Percentiles rank a stretch among this genome's conserved stretches.
These are phyloP conservation scores for Tinamus major DNA, from an alignment of 2,797 vertebrate genomes.

Conservation along the genomic window DNA sequence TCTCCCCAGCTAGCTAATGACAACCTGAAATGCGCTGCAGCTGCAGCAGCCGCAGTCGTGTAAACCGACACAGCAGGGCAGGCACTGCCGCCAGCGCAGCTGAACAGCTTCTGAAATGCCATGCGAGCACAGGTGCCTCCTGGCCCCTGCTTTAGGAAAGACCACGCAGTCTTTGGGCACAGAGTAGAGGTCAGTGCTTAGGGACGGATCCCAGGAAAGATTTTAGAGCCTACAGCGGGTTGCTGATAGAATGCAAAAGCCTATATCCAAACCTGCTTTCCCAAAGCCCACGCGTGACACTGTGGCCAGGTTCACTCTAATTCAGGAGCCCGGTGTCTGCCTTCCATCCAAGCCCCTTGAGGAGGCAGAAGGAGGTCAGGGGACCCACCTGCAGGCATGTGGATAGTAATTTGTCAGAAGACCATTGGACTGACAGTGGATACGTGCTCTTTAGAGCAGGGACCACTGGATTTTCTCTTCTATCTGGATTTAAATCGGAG, in stretches of 20 bases:
- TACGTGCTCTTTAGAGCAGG: neutral
- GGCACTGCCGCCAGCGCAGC: neutral
- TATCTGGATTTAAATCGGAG: neutral
- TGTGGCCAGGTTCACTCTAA: neutral
- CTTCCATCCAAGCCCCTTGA: neutral
- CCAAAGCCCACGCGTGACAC: neutral
- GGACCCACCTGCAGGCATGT: no score
- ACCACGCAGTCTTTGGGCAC: neutral
- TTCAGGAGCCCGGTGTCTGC: no score
- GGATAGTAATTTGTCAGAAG: no score
- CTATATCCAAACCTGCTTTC: neutral
- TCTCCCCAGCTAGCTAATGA: neutral
- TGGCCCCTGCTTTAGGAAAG: neutral
- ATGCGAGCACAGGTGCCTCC: neutral
- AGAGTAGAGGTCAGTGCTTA: neutral
- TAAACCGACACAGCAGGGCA: neutral
- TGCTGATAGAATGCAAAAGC: neutral
- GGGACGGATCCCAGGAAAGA: neutral
- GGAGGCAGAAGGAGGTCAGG: neutral
- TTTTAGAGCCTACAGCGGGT: neutral
- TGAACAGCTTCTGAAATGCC: neutral
- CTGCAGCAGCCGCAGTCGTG: neutral
- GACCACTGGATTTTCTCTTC: neutral
- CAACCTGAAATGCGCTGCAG: neutral
- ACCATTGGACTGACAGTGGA: accelerated